A percentile compares a stretch with the other conserved stretches of the same genome.
phyloP scores from a whole-genome alignment of 2,888 invertebrate species.

The Lydus trimaculatus region DNA sequence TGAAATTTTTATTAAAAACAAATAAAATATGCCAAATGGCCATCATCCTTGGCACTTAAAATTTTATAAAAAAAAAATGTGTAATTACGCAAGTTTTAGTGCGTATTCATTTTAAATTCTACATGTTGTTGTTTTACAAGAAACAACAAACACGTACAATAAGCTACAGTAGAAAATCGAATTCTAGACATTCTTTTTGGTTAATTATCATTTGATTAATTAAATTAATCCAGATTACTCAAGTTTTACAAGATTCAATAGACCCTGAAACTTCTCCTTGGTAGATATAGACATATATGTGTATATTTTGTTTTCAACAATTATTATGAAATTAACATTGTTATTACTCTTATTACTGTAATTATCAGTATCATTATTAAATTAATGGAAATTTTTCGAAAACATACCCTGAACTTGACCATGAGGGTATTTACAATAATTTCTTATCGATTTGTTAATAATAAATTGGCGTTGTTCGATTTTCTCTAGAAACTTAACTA shows the following conservation, averaged over 20 bases:
- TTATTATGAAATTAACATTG: not conserved
- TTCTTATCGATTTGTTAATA: not conserved
- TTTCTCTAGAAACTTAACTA: not conserved
- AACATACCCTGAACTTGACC: constrained; percentile 20
- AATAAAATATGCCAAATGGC: constrained; percentile 15
- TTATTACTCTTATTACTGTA: not conserved
- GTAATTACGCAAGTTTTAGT: constrained; percentile 21
- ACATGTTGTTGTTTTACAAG: not conserved
- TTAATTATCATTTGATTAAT: not conserved
- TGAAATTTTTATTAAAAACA: not conserved
- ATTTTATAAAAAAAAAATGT: constrained; percentile 17
- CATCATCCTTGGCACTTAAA: constrained; percentile 25
- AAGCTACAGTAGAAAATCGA: not conserved
- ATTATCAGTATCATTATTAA: not conserved
- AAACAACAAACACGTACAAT: not conserved
- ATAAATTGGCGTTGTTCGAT: not conserved
- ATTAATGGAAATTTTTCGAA: not conserved
- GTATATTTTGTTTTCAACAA: not conserved
- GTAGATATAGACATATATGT: not conserved
- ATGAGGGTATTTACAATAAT: constrained; percentile 15
- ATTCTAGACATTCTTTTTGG: not conserved
- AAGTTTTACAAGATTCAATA: not conserved
- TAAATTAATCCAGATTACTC: not conserved
- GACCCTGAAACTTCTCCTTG: not conserved
- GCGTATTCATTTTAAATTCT: not conserved